phyloP scores from a whole-genome alignment of 2,797 vertebrate genomes.

The Eulemur mongoz region DNA sequence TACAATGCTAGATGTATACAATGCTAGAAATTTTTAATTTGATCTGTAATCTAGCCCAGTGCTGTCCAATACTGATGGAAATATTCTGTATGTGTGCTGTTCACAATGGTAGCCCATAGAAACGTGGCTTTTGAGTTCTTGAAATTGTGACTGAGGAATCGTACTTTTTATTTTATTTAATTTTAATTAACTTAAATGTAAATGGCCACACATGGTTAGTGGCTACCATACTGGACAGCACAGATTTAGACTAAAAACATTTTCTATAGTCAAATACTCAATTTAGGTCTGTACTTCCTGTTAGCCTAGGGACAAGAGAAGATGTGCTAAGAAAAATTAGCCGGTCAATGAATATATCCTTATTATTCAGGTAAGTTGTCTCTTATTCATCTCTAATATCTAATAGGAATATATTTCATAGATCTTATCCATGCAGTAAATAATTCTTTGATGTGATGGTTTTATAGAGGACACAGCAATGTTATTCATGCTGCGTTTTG shows the following conservation, averaged over 20 bases:
- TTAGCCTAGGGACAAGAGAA: background rate
- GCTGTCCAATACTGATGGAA: background rate
- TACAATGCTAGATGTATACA: background rate
- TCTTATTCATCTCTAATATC: background rate
- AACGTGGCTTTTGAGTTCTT: background rate
- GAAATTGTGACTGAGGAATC: background rate
- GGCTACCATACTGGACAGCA: background rate
- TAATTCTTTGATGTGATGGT: background rate
- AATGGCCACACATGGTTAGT: background rate
- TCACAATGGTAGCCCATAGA: background rate
- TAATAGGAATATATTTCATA: background rate
- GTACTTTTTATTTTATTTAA: background rate
- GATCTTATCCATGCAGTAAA: background rate
- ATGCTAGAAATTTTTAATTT: background rate
- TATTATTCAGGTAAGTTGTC: background rate
- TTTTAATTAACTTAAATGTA: slow-evolving; percentile 4
- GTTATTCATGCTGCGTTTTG: background rate
- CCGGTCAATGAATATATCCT: background rate
- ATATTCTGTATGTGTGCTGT: background rate
- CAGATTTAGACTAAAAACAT: background rate
- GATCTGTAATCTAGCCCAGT: background rate
- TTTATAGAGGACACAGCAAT: background rate
- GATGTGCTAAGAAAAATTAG: background rate
- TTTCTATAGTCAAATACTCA: background rate
- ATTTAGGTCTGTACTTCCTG: background rate